Conservation (phyloP, 2,113 vertebrate genomes). For the Paratilapia polleni region DNA sequence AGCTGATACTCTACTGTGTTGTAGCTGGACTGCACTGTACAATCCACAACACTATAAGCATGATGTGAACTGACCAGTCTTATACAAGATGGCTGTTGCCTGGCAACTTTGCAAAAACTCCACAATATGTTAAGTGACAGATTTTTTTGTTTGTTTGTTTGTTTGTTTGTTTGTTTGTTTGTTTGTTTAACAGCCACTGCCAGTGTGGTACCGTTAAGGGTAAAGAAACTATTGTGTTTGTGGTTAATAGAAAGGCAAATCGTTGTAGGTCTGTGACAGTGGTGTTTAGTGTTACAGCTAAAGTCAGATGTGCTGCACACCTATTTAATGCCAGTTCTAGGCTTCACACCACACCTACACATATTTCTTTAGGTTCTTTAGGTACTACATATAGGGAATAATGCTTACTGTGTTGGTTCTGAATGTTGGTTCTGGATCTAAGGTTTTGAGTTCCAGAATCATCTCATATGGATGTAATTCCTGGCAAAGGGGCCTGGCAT, state of each 20-base stretch:
- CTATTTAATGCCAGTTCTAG: neutral
- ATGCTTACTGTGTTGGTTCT: neutral
- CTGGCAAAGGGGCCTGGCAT: neutral
- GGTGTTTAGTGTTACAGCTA: neutral
- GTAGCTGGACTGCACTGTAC: neutral
- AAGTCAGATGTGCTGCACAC: neutral
- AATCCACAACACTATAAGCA: neutral
- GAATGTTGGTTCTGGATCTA: neutral
- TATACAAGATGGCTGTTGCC: neutral
- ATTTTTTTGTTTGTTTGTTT: neutral
- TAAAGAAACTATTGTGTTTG: neutral
- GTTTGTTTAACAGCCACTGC: neutral
- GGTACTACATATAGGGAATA: neutral
- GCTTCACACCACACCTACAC: neutral
- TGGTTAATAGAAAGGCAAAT: too few relatives aligned
- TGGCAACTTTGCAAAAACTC: neutral
- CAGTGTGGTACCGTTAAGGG: neutral
- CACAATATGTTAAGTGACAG: neutral
- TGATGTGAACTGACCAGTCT: neutral
- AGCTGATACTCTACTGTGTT: neutral
- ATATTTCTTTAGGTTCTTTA: neutral
- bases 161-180: neutral
- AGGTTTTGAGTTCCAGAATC: neutral
- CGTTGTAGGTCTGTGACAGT: neutral
- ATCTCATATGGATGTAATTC: neutral